Base-by-base conservation (phyloP, 2,113 vertebrate species). In the Catagonus wagneri region DNA sequence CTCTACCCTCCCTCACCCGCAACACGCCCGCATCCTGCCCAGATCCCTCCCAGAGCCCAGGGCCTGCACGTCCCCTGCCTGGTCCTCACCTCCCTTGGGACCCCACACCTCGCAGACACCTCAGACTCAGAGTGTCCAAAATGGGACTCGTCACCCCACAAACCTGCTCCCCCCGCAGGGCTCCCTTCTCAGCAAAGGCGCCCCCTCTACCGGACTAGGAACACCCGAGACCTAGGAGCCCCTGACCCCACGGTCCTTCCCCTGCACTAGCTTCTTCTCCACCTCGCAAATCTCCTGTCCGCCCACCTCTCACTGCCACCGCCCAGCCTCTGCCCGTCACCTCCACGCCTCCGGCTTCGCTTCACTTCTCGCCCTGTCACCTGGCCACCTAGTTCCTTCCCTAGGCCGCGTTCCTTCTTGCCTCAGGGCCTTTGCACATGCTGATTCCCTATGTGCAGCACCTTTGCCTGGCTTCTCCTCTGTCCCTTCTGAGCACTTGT, bases 191-290 rank as follows among this genome's bases (percentile, higher is more conserved):
- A 36, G 36, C 52, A 15, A n/a, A 68, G 52, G 39, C 2, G 1
- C 36, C 60, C 2, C 1, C 0, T 19, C 52, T 6, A 20, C 54
- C 23, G 27, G 22, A 52, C 22, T 6, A 6, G 27, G 14, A 5
- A 7, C 29, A 25, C 14, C 36, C 6, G 50, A 58, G 56, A 39
- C 29, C 22, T 11, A 29, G 34, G 12, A 10, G 34, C 27, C 5
- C 71, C 39, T 2, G 6, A 7, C 63, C 61, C 25, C 1, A 32
- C 29, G 23, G 25, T 39, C 32, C 19, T 27, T 7, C 15, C 32
- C 29, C 32, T 27, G 4, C 27, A 1, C 44, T 23, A 13, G 36
- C 52, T 61, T 89, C 94, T 27, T 19, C 34, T 50, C 13, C 19
- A 20, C 36, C 44, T 74, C 44, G 36, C 66, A 19, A 6, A 11